phyloP scores from a whole-genome alignment of 2,797 vertebrate genomes.

The Tachyglossus aculeatus region DNA sequence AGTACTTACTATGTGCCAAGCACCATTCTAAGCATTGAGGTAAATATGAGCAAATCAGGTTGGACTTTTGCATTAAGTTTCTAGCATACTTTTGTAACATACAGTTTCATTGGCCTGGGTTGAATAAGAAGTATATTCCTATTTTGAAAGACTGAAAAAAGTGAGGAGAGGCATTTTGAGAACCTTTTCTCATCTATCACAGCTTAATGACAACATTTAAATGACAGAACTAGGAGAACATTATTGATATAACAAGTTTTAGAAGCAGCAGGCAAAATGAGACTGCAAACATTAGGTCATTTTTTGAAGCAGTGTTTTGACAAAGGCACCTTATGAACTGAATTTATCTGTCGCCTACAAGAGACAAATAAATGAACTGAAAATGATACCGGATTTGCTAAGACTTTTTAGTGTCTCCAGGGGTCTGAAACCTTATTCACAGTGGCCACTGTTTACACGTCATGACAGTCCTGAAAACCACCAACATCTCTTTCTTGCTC shows the following conservation, averaged over 20 bases:
- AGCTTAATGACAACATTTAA: slow-evolving; percentile 47
- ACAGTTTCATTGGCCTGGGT: slow-evolving; percentile 1
- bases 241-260: slow-evolving; percentile 31
- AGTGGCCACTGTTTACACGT: slow-evolving; percentile 15
- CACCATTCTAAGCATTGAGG: too few relatives aligned
- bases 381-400: slow-evolving; percentile 17
- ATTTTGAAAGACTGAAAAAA: background rate
- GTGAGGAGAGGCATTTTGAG: slow-evolving; percentile 3
- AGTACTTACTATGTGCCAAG: too few relatives aligned
- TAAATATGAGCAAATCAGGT: too few relatives aligned
- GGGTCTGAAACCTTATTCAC: slow-evolving; percentile 8
- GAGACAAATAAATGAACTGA: slow-evolving; percentile 40
- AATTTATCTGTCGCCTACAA: slow-evolving; percentile 65
- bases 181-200: slow-evolving; percentile 38
- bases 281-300: slow-evolving; percentile 50
- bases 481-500: too few relatives aligned
- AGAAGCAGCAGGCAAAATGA: slow-evolving; percentile 26
- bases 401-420: slow-evolving; percentile 8
- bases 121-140: slow-evolving; percentile 37
- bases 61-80: too few relatives aligned
- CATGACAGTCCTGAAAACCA: background rate
- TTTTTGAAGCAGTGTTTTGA: slow-evolving; percentile 59
- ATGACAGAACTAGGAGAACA: slow-evolving; percentile 50
- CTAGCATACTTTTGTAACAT: too few relatives aligned
- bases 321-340: slow-evolving; percentile 57